These are phyloP conservation scores for Lagopus muta DNA, from an alignment of 2,113 vertebrate genomes.

Conservation along the genomic window DNA sequence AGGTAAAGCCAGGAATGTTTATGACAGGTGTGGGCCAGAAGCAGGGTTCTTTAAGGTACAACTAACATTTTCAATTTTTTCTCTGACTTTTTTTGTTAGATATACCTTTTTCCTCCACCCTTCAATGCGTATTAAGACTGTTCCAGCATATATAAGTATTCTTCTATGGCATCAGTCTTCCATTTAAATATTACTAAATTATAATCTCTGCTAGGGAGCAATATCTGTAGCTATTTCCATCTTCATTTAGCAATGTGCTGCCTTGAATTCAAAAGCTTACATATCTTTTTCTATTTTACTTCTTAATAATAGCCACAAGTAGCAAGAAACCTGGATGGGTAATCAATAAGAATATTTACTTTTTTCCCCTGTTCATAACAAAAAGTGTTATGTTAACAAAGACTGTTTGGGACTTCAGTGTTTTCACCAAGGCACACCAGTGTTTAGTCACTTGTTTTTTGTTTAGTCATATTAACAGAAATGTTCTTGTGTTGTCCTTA, in stretches of 20 bases:
- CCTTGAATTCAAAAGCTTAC: background rate
- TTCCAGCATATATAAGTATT: background rate
- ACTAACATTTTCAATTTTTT: constrained; percentile 71
- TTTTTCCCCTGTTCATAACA: background rate
- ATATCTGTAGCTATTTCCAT: background rate
- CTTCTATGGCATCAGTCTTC: background rate
- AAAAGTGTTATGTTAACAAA: background rate
- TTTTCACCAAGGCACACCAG: background rate
- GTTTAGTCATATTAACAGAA: background rate
- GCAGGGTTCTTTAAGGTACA: constrained; percentile 99
- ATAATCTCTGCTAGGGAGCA: background rate
- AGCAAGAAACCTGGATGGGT: background rate
- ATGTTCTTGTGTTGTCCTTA: background rate
- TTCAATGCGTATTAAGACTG: background rate
- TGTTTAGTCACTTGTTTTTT: background rate
- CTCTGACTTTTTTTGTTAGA: constrained; percentile 18
- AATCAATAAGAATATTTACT: background rate
- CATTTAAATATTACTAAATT: background rate
- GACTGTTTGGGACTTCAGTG: background rate
- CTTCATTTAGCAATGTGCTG: background rate
- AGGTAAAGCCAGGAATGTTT: constrained; percentile 96
- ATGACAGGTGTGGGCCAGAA: constrained; percentile 98
- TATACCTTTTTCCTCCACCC: background rate
- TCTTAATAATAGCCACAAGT: background rate
- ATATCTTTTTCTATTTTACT: background rate